phyloP scores from a whole-genome alignment of 2,113 vertebrate species.

The Seriola rivoliana region DNA sequence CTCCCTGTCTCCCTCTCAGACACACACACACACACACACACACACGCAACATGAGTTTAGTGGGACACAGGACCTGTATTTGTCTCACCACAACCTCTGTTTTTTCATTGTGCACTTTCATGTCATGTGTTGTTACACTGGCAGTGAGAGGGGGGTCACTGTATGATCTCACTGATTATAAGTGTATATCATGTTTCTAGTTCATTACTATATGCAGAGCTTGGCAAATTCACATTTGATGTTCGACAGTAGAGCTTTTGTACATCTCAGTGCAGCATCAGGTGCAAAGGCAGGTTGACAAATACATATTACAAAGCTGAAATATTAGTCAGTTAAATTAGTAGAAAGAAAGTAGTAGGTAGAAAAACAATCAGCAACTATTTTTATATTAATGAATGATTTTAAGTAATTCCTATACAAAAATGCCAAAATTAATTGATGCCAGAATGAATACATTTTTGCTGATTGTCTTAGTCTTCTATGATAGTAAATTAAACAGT shows the following conservation, averaged over 20 bases:
- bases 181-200: not conserved
- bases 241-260: not conserved
- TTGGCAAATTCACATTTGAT: not conserved
- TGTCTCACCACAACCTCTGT: constrained; percentile 16
- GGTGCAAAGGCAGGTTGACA: not conserved
- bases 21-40: not conserved
- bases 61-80: constrained; percentile 22
- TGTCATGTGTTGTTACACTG: constrained; percentile 4
- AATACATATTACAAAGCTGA: not conserved
- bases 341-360: not conserved
- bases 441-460: not conserved
- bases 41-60: constrained; percentile 15
- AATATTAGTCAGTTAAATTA: not conserved
- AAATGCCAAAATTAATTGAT: no score
- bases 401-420: not conserved
- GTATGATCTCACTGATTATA: not conserved
- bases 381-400: not conserved
- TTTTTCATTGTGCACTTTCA: constrained; percentile 17
- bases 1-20: constrained; percentile 2
- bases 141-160: constrained; percentile 10
- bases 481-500: not conserved
- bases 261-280: not conserved
- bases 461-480: not conserved
- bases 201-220: not conserved
- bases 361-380: no score